Evolutionary conservation across 2,113 vertebrate species (phyloP).

Genomic region (Eolophus roseicapilla): DNA sequence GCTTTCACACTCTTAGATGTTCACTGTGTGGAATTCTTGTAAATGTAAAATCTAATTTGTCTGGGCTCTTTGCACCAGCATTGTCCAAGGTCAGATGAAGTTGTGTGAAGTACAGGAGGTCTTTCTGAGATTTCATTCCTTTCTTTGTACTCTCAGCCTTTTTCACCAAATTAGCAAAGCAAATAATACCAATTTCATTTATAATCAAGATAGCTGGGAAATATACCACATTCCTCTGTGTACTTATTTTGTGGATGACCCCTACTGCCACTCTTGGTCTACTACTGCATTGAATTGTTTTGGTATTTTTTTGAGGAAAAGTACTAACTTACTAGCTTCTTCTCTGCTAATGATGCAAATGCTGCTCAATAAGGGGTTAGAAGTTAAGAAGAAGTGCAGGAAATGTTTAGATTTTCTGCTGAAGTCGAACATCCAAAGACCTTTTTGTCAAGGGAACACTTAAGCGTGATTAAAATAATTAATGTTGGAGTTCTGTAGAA

Average conservation of each 20-base stretch:
- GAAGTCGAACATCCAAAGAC: not conserved
- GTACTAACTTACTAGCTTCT: not conserved
- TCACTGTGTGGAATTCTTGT: conserved; percentile 21
- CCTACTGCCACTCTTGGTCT: not conserved
- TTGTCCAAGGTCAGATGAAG: conserved; percentile 43
- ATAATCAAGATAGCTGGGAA: not conserved
- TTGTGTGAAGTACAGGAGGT: not conserved
- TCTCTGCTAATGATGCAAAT: not conserved
- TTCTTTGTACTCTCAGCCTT: not conserved
- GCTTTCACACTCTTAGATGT: conserved; percentile 21
- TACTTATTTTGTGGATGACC: not conserved
- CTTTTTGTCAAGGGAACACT: not conserved
- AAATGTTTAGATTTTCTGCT: not conserved
- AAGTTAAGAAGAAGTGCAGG: not conserved
- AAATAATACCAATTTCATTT: not conserved
- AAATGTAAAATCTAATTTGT: conserved; percentile 49
- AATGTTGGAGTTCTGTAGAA: not conserved
- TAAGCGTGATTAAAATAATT: not conserved
- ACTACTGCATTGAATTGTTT: not conserved
- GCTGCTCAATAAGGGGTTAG: not conserved
- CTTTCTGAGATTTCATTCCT: not conserved
- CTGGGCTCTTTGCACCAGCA: not conserved
- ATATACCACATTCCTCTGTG: not conserved
- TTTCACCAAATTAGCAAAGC: not conserved
- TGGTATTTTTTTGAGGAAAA: not conserved